phyloP scores from a whole-genome alignment of 2,113 vertebrate species.

The Halichoerus grypus region DNA sequence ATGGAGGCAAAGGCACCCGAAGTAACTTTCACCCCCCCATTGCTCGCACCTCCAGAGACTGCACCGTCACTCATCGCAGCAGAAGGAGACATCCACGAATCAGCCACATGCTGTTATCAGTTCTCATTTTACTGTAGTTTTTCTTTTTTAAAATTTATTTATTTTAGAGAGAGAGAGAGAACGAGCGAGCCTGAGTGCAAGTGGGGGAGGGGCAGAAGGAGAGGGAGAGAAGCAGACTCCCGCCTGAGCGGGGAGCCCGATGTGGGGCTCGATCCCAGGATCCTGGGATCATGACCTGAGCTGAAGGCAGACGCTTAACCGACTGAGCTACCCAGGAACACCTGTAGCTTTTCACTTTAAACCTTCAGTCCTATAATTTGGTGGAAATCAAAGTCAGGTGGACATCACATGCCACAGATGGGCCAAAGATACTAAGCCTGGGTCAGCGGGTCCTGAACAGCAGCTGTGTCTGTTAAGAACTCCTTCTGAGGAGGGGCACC shows the following conservation, averaged over 20 bases:
- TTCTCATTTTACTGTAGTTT: neutral
- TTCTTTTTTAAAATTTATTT: no score
- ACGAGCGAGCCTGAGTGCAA: no score
- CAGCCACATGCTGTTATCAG: neutral
- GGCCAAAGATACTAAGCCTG: neutral
- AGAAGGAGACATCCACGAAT: neutral
- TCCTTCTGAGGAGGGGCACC: neutral
- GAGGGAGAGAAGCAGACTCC: no score
- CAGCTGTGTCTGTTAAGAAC: neutral
- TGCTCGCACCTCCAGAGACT: neutral
- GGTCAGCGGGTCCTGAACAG: neutral
- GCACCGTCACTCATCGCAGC: no score
- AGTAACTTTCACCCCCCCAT: no score
- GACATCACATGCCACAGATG: neutral
- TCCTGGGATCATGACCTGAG: no score
- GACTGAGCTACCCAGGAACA: no score
- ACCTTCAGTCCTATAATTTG: fast-evolving
- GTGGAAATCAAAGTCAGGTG: neutral
- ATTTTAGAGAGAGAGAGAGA: no score
- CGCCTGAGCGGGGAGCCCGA: no score
- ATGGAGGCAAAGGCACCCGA: neutral
- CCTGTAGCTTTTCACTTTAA: neutral
- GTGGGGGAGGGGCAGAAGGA: no score
- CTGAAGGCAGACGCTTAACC: no score
- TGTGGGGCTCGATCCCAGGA: no score